Evolutionary conservation across 2,797 vertebrate genomes (phyloP), one percentile per base, ranked within the genome.

Genomic region (Peromyscus nudipes): DNA sequence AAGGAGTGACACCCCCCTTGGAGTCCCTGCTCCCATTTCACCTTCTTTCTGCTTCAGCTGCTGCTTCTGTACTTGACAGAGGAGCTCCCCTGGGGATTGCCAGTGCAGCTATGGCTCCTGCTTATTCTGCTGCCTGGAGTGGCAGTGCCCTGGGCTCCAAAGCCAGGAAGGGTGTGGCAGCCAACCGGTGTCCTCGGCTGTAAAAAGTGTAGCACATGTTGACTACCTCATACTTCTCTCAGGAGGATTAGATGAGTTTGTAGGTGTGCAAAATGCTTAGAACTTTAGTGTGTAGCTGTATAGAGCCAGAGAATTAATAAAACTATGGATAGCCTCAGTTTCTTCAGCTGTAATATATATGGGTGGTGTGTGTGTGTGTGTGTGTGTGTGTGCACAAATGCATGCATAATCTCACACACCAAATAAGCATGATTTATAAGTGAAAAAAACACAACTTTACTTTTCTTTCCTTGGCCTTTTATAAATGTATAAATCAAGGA

Each of bases 311-410:
- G 37, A 80, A 34, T 57, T 93, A n/a, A 67, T 67, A 75, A 25
- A 62, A 34, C 10, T 29, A 79, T 92, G 43, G 1, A 57, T 69
- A 34, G 23, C 79, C 25, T 96, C 34, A 85, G 37, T 65, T 94
- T 92, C 17, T n/a, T 93, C 31, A 60, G 14, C 65, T 97, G 8
- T 92, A 81, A 83, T 79, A 82, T 40, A 40, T 40, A 82, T 62
- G 67, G 49, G 67, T n/a, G 12, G 23, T 43, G 40, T 75, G 40
- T 75, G 71, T 75, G 21, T 23, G 17, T 37, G 11, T 40, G 71
- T 69, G 34, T 69, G 34, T 67, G 65, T 67, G 65, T 69, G 64
- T 29, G 55, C 17, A 57, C 55, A 19, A 17, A 57, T 57, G 4
- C 4, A 57, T 57, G 55, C 55, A 34, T 82, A 52, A 91, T 69